Base-by-base conservation (phyloP, 2,888 invertebrate species). In the Caenorhabditis virilis region DNA sequence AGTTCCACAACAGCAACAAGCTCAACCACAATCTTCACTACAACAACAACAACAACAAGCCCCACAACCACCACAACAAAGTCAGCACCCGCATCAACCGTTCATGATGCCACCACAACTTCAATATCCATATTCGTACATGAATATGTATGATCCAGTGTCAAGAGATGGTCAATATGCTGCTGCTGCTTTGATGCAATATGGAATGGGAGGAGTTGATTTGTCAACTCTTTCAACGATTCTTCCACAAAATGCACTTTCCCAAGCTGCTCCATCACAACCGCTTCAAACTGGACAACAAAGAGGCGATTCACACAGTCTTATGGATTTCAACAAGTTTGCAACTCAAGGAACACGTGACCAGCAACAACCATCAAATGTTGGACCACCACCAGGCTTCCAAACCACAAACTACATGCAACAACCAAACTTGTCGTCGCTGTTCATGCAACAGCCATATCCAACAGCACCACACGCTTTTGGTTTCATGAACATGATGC, bases 331-430 rank as follows among this genome's bases (percentile, higher is more conserved):
- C 26, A 68, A 71, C 27, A 70, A 70, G 64, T 73, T 64, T 38
- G 41, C 35, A n/a, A 38, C 69, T 11, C 72, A 72, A 35, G 65
- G 33, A 25, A 43, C 38, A 26, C 58, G 72, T 1, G 69, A 72
- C 18, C 41, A 51, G 46, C 72, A 72, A 41, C 68, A 67, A 56
- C 59, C 67, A 23, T 63, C 72, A 16, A 68, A 56, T 50, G 70
- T 74, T 9, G 72, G 72, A 20, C 76, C 75, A 36, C 75, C 75
- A 47, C 76, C 76, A 27, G 76, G 76, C 4, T 76, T 76, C 62
- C 62, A 57, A 22, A 38, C 66, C 5, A 53, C 48, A 23, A 50
- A 53, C 20, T 75, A 64, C 62, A 60, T 70, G 55, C 60, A 58
- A 25, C 74, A 70, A 45, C 70, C 59, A 7, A 52, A 52, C 20